A percentile compares a stretch with the other conserved stretches of the same genome.
These are phyloP conservation scores for Phalacrocorax aristotelis DNA, from an alignment of 2,113 vertebrate genomes.

Conservation along the genomic window DNA sequence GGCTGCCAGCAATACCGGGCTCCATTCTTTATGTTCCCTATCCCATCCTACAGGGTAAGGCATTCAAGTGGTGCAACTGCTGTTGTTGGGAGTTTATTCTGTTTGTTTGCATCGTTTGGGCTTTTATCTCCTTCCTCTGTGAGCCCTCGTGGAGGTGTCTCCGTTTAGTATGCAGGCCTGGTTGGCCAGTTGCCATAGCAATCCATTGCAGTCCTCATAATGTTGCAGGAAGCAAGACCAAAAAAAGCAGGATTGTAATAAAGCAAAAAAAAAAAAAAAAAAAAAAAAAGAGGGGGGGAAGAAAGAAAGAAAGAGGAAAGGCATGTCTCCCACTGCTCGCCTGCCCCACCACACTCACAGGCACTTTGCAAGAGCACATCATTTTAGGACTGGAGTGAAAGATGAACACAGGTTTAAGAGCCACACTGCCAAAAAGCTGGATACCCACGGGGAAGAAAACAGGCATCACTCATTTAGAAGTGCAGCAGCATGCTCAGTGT, in stretches of 20 bases:
- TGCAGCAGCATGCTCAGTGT: accelerated
- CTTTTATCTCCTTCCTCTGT: slow-evolving; percentile 24
- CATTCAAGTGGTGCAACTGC: neutral
- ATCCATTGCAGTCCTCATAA: slow-evolving; percentile 59
- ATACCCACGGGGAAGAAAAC: neutral
- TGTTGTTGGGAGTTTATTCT: neutral
- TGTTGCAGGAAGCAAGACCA: slow-evolving; percentile 58
- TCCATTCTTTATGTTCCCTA: neutral
- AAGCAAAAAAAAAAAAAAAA: neutral
- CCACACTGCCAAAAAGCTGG: neutral
- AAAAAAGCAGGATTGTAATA: slow-evolving; percentile 50
- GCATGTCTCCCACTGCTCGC: neutral
- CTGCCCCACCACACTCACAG: neutral
- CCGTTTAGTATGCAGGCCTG: slow-evolving; percentile 75
- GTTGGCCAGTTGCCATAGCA: slow-evolving; percentile 74
- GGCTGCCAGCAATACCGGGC: neutral
- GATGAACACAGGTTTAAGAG: neutral
- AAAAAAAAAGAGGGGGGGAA: accelerated
- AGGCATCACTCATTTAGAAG: neutral
- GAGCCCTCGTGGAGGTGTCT: slow-evolving; percentile 4
- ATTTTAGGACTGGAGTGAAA: neutral
- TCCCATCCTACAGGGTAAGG: neutral
- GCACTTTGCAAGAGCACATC: neutral
- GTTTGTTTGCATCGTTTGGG: slow-evolving; percentile 13
- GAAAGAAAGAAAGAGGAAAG: neutral